phyloP scores from a whole-genome alignment of 2,113 vertebrate genomes.

The human region GRCh38 chr13:26442001-26442500 shows the following conservation, averaged over 20 bases:
- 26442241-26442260: background rate
- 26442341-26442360: background rate
- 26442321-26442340: background rate
- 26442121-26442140: background rate
- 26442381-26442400: background rate
- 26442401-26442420: background rate
- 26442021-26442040: background rate
- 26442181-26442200: background rate
- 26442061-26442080: background rate
- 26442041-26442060: background rate
- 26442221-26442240: background rate
- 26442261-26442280: background rate
- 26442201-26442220: background rate
- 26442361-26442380: background rate
- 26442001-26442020: fast-evolving
- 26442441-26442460: background rate
- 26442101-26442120: background rate
- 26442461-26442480: fast-evolving
- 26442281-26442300: background rate
- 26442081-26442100: background rate
- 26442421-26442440: background rate
- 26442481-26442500: no score
- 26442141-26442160: background rate
- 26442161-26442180: background rate
- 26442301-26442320: background rate